These are phyloP conservation scores for Glossosoma conforme DNA, from an alignment of 1,140 invertebrate genomes.

Conservation along the genomic window DNA sequence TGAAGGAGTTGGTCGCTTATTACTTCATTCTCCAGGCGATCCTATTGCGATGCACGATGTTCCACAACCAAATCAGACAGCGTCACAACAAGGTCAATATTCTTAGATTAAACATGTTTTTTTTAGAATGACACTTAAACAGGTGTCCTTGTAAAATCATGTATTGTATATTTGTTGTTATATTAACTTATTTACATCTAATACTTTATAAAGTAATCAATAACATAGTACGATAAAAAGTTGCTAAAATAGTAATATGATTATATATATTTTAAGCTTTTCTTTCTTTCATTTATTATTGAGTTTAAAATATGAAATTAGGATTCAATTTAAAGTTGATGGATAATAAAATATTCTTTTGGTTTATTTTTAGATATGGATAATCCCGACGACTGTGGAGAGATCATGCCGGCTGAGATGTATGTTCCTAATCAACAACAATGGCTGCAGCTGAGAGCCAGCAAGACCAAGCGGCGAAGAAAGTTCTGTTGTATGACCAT, in stretches of 20 bases:
- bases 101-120: too few relatives aligned
- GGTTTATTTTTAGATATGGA: conserved; percentile 15
- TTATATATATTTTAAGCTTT: conserved; percentile 1
- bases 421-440: conserved; percentile 84
- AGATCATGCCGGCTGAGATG: conserved; percentile 76
- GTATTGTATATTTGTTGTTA: too few relatives aligned
- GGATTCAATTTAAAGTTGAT: conserved; percentile 16
- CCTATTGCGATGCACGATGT: conserved; percentile 61
- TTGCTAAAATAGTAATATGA: conserved; percentile 4
- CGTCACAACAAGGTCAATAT: conserved; percentile 32
- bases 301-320: conserved; percentile 3
- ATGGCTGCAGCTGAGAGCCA: conserved; percentile 70
- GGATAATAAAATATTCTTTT: neutral
- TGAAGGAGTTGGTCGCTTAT: conserved; percentile 71
- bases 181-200: too few relatives aligned
- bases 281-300: conserved; percentile 16
- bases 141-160: too few relatives aligned
- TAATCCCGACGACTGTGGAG: conserved; percentile 34
- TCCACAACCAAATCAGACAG: conserved; percentile 41
- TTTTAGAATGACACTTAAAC: too few relatives aligned
- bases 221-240: conserved; percentile 13
- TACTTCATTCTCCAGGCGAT: conserved; percentile 71
- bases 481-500: conserved; percentile 28
- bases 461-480: conserved; percentile 31
- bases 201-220: too few relatives aligned